Conservation (phyloP, 2,888 invertebrate species). For the Lasioglossum calceatum region DNA sequence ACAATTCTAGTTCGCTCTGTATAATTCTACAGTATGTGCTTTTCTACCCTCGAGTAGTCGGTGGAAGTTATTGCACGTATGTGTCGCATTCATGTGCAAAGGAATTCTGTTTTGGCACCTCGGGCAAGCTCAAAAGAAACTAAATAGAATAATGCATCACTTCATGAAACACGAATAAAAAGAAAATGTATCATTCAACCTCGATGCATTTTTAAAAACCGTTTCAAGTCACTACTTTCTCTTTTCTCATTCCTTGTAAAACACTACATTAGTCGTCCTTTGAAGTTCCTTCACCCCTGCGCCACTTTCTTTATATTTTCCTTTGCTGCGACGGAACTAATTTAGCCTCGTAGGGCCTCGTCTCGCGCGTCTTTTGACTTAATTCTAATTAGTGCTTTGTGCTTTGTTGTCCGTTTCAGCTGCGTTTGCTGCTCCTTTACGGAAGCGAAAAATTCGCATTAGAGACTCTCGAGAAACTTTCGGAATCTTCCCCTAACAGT, state of each 20-base stretch:
- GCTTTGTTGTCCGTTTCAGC: slow-evolving; percentile 31
- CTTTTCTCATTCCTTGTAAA: slow-evolving; percentile 15
- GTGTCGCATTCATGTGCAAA: background rate
- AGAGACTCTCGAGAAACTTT: background rate
- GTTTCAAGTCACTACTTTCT: background rate
- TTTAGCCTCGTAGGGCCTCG: slow-evolving; percentile 43
- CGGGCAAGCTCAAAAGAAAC: background rate
- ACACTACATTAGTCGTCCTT: slow-evolving; percentile 36
- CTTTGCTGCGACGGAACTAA: slow-evolving; percentile 50
- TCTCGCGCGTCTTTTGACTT: slow-evolving; percentile 52
- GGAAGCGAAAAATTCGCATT: slow-evolving; percentile 18
- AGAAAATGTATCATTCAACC: background rate
- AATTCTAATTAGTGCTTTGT: slow-evolving; percentile 59
- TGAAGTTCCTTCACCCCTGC: slow-evolving; percentile 32
- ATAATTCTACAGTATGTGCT: background rate
- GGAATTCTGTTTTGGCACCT: background rate
- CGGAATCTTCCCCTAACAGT: background rate
- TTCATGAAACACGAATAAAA: background rate
- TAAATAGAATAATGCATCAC: background rate
- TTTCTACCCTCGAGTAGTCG: background rate
- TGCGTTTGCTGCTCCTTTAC: slow-evolving; percentile 5
- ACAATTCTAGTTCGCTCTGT: background rate
- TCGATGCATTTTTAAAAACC: background rate
- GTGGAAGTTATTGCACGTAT: background rate
- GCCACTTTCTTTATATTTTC: slow-evolving; percentile 38